Conservation (phyloP, 2,888 invertebrate genomes). For the Cephus pygmeus region DNA sequence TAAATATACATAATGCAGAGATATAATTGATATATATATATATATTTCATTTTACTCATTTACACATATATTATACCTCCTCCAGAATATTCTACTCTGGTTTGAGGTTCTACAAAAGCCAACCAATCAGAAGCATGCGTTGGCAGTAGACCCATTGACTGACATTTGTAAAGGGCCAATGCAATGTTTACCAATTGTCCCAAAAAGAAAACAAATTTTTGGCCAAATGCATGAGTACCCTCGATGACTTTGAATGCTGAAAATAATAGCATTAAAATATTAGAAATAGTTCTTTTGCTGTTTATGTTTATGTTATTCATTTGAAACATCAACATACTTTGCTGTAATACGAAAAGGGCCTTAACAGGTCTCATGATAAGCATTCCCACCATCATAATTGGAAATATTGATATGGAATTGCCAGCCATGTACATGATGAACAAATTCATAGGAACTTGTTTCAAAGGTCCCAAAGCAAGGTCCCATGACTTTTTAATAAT, state of each 20-base stretch:
- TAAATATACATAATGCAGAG: slow-evolving; percentile 6
- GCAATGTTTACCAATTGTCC: slow-evolving; percentile 94
- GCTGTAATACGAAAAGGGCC: slow-evolving; percentile 90
- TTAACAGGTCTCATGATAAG: slow-evolving; percentile 95
- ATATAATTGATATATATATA: slow-evolving; percentile 17
- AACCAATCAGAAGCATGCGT: slow-evolving; percentile 99
- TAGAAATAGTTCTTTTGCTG: slow-evolving; percentile 3
- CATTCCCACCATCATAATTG: slow-evolving; percentile 99
- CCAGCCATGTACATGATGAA: slow-evolving; percentile 99
- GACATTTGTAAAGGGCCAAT: slow-evolving; percentile 95
- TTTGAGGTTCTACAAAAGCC: slow-evolving; percentile 94
- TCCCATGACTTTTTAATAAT: slow-evolving; percentile 98
- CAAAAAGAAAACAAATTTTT: slow-evolving; percentile 92
- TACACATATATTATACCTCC: slow-evolving; percentile 73
- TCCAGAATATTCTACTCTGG: slow-evolving; percentile 85
- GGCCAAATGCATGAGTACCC: slow-evolving; percentile 88
- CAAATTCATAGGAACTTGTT: slow-evolving; percentile 98
- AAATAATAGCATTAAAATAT: slow-evolving; percentile 29
- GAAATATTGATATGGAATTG: slow-evolving; percentile 98
- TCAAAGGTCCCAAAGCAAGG: slow-evolving; percentile 91
- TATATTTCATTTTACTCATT: slow-evolving; percentile 19
- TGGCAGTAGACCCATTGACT: slow-evolving; percentile 96
- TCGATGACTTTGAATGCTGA: slow-evolving; percentile 92
- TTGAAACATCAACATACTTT: slow-evolving; percentile 64
- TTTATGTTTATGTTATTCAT: neutral